Percentiles rank a stretch among this genome's conserved stretches.
phyloP scores from a whole-genome alignment of 2,888 invertebrate species.

The Euplexia lucipara region DNA sequence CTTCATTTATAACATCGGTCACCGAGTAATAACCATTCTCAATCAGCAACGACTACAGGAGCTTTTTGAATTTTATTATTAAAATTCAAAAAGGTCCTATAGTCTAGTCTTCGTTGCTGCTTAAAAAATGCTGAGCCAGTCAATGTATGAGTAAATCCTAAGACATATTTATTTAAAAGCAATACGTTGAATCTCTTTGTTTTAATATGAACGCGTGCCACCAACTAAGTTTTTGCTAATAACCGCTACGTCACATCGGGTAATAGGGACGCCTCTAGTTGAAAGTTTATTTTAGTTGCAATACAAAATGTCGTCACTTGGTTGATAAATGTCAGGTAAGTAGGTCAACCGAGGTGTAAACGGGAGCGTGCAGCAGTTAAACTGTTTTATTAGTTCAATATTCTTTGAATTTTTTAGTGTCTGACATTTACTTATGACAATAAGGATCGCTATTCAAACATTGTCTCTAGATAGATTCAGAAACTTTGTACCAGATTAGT shows the following conservation, averaged over 20 bases:
- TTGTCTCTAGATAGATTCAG: background rate
- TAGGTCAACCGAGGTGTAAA: conserved; percentile 80
- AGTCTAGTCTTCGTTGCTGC: too few species aligned
- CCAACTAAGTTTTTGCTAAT: conserved; percentile 26
- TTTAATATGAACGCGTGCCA: background rate
- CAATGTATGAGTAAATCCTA: too few species aligned
- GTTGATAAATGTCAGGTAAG: conserved; percentile 80
- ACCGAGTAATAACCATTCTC: too few species aligned
- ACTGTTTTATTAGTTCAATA: conserved; percentile 74
- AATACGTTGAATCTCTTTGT: too few species aligned
- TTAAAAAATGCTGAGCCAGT: background rate
- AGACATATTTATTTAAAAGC: too few species aligned
- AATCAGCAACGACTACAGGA: too few species aligned
- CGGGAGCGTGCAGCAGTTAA: conserved; percentile 73
- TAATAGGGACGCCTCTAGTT: conserved; percentile 49
- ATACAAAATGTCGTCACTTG: conserved; percentile 75
- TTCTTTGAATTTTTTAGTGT: conserved; percentile 58
- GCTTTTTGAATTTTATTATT: too few species aligned
- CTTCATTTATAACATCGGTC: too few species aligned
- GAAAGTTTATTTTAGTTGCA: conserved; percentile 70
- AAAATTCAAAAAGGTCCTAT: too few species aligned
- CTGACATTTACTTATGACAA: conserved; percentile 26
- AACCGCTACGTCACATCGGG: conserved; percentile 30
- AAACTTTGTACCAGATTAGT: conserved; percentile 20
- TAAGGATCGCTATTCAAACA: conserved; percentile 1